phyloP scores from a whole-genome alignment of 2,113 vertebrate genomes.

The Jacana jacana region DNA sequence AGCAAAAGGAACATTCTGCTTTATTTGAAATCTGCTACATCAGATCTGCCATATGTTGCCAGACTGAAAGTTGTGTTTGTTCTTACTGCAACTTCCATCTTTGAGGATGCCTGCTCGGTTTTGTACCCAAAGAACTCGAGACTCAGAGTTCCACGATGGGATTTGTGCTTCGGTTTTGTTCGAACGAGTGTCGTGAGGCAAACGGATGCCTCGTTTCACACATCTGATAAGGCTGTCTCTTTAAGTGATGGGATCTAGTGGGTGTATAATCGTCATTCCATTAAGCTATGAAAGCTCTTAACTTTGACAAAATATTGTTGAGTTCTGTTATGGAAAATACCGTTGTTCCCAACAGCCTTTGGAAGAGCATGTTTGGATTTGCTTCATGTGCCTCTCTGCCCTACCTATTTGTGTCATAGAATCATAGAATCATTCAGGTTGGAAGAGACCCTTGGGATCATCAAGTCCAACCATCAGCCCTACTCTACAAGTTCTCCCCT shows the following conservation, averaged over 20 bases:
- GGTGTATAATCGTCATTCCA: not conserved
- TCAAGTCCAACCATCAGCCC: too few species aligned
- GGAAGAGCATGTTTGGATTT: not conserved
- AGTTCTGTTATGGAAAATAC: not conserved
- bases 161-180: not conserved
- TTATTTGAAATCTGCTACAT: constrained; percentile 58
- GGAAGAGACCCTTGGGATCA: too few species aligned
- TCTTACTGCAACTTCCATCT: not conserved
- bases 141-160: not conserved
- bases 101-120: not conserved
- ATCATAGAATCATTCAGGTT: too few species aligned
- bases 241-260: not conserved
- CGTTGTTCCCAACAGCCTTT: not conserved
- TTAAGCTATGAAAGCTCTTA: not conserved
- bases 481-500: too few species aligned
- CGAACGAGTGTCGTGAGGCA: not conserved
- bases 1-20: constrained; percentile 59
- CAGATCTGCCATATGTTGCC: constrained; percentile 46
- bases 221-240: not conserved
- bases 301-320: not conserved
- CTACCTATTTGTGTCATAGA: too few species aligned
- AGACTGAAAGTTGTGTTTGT: constrained; percentile 39
- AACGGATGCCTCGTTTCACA: not conserved
- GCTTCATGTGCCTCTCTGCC: not conserved
- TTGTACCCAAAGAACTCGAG: not conserved